phyloP scores from a whole-genome alignment of 1,140 invertebrate genomes.

The Apis cerana region DNA sequence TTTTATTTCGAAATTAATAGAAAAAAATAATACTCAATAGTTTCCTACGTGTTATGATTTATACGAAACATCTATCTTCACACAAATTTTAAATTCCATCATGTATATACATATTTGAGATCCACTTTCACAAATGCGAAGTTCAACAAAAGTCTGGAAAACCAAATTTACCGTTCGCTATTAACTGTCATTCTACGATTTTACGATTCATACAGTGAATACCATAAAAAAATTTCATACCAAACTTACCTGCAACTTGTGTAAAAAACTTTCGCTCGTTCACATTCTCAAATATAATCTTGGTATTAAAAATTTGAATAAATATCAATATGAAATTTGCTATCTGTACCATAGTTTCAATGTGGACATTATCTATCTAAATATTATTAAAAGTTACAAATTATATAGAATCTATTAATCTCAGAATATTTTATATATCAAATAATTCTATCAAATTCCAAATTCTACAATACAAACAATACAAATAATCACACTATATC shows the following conservation, averaged over 20 bases:
- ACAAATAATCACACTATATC: too few relatives aligned
- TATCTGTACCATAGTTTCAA: too few relatives aligned
- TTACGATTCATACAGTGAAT: background rate
- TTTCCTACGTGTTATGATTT: background rate
- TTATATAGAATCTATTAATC: too few relatives aligned
- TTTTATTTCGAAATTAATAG: too few relatives aligned
- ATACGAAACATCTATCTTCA: background rate
- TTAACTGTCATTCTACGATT: background rate
- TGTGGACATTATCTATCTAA: too few relatives aligned
- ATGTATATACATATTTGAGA: background rate
- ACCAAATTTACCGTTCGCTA: background rate
- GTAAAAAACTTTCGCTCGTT: background rate
- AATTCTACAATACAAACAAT: too few relatives aligned
- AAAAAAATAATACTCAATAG: background rate
- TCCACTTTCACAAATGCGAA: background rate
- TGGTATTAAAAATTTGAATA: background rate
- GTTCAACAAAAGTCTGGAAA: background rate
- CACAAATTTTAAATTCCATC: background rate
- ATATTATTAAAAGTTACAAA: too few relatives aligned
- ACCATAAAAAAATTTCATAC: background rate
- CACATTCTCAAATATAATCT: too few relatives aligned
- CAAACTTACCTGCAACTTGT: background rate
- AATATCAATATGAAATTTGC: too few relatives aligned
- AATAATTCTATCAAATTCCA: too few relatives aligned
- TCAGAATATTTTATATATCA: too few relatives aligned